phyloP scores from a whole-genome alignment of 2,888 invertebrate genomes.

The Spisula solida region DNA sequence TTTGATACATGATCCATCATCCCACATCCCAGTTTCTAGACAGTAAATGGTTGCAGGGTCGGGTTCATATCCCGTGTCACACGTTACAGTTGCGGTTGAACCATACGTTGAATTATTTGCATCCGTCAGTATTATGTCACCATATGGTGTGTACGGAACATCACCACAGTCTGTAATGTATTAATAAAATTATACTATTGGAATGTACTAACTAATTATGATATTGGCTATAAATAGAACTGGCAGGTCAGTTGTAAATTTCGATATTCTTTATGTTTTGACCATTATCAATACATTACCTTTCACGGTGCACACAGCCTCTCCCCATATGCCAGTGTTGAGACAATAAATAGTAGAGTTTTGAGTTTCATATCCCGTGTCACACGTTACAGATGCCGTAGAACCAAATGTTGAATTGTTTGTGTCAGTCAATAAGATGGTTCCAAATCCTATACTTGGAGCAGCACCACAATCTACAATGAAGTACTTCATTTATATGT shows the following conservation, averaged over 20 bases:
- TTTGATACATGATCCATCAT: not conserved
- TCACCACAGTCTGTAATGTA: not conserved
- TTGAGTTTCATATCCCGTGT: not conserved
- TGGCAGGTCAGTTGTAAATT: too few relatives aligned
- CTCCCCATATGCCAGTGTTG: conserved; percentile 2
- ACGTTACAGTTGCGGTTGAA: not conserved
- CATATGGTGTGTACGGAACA: not conserved
- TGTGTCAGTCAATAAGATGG: not conserved
- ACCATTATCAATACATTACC: not conserved
- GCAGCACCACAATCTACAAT: not conserved
- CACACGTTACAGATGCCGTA: not conserved
- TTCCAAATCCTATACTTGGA: not conserved
- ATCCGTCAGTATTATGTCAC: not conserved
- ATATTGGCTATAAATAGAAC: too few relatives aligned
- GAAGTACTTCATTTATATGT: not conserved
- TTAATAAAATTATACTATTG: not conserved
- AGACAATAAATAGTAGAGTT: not conserved
- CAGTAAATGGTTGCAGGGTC: not conserved
- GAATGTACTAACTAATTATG: too few relatives aligned
- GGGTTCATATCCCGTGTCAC: not conserved
- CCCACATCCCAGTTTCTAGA: not conserved
- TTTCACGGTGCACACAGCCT: not conserved
- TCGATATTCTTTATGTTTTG: too few relatives aligned
- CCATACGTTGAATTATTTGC: not conserved
- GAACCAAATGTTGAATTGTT: not conserved